A percentile compares a stretch with the other conserved stretches of the same genome.
Conservation (phyloP, 2,888 invertebrate genomes). For the Abrostola tripartita region DNA sequence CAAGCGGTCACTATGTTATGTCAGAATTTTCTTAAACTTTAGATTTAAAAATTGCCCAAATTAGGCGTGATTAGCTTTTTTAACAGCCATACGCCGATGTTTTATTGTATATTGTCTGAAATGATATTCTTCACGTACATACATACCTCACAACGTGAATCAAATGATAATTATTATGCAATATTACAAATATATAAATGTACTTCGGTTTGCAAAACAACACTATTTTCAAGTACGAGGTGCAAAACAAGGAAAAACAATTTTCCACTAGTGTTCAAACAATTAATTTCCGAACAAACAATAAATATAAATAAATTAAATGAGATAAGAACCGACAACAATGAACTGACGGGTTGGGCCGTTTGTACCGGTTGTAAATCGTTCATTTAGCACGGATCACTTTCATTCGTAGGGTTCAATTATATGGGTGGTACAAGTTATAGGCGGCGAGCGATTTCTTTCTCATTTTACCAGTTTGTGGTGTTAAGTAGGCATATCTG, state of each 20-base stretch:
- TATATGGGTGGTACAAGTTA: conserved; percentile 20
- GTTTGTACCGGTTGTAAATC: conserved; percentile 67
- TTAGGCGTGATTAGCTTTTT: too few relatives aligned
- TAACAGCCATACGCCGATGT: too few relatives aligned
- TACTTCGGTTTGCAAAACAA: neutral
- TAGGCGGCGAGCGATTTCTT: conserved; percentile 9
- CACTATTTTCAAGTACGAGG: conserved; percentile 9
- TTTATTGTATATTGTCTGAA: too few relatives aligned
- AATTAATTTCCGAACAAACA: neutral
- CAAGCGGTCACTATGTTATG: too few relatives aligned
- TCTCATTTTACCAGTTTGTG: too few relatives aligned
- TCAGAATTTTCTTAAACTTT: too few relatives aligned
- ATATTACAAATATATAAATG: too few relatives aligned
- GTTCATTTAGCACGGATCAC: conserved; percentile 65
- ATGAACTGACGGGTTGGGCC: conserved; percentile 31
- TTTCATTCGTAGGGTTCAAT: conserved; percentile 55
- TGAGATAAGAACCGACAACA: conserved; percentile 13
- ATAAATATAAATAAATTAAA: neutral
- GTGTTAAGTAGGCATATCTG: too few relatives aligned
- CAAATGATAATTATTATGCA: too few relatives aligned
- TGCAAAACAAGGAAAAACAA: neutral
- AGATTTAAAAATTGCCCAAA: too few relatives aligned
- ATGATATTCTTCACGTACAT: too few relatives aligned
- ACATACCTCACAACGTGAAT: too few relatives aligned
- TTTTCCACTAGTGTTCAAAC: neutral